Evolutionary conservation across 2,113 vertebrate genomes (phyloP), one percentile per base, ranked within the genome.

Genomic region (Megatriorchis doriae): DNA sequence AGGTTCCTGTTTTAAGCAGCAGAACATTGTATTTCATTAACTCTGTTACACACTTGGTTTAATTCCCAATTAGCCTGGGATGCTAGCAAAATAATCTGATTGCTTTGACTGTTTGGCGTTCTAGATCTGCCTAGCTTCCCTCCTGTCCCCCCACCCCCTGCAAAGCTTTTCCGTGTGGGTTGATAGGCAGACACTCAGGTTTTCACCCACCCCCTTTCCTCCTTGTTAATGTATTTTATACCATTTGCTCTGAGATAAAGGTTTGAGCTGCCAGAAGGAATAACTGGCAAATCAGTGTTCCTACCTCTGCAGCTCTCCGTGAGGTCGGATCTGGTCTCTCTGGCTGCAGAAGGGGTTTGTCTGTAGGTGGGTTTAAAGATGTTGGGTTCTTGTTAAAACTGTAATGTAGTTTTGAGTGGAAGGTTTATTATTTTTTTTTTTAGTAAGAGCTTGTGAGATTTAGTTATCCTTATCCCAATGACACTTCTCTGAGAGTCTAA

Each of bases 51-150:
- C 88, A 95, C 93, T 97, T 94, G 88, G 96, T 97, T 98, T 98
- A 84, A 97, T 98, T 98, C 97, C 93, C 92, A 97, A 73, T 97
- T 97, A 96, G 95, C 92, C 25, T 95, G 56, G 88, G 75, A 93
- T 96, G 93, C 81, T 86, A 66, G 92, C 74, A 81, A 56, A 96
- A 91, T 73, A 92, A 96, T 97, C 96, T 70, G 70, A 88, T 96
- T 95, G 85, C 88, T 97, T 71, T 29, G 66, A 62, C 73, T 93
- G 61, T 45, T 95, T 31, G 74, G 84, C 1, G 40, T 96, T 93
- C n/a, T 93, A 14, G 85, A 58, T 89, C 79, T 67, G 63, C 89
- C 3, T 32, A 81, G 71, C 71, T 94, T 83, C 94, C 94, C 67
- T 80, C 70, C 90, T 86, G 40, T 56, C 74, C 91, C 72, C 81